These are phyloP conservation scores for Chironomus tentans DNA, from an alignment of 2,888 invertebrate species.

Conservation along the genomic window DNA sequence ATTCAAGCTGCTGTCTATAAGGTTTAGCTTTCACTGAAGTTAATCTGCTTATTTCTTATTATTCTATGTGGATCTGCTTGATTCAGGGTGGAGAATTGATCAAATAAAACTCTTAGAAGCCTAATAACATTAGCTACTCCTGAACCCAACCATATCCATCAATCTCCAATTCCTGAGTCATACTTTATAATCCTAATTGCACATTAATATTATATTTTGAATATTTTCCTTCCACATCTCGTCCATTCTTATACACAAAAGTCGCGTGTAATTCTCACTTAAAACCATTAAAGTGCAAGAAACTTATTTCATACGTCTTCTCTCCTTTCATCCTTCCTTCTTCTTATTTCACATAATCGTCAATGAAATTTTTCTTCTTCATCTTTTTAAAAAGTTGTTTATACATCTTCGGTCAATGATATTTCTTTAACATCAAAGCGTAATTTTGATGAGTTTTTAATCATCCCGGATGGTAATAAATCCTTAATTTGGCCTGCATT, in stretches of 20 bases:
- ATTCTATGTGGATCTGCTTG: too few relatives aligned
- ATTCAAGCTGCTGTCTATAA: too few relatives aligned
- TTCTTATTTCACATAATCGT: not conserved
- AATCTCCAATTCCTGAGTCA: too few relatives aligned
- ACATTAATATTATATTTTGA: not conserved
- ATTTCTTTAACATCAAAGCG: constrained; percentile 23
- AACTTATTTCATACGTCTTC: too few relatives aligned
- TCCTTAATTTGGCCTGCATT: constrained; percentile 15
- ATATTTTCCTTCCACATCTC: not conserved
- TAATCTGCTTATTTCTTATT: too few relatives aligned
- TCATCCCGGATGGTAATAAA: constrained; percentile 14
- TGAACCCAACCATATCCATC: too few relatives aligned
- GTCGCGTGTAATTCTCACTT: too few relatives aligned
- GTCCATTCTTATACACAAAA: not conserved
- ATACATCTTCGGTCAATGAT: constrained; percentile 17
- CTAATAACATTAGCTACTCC: too few relatives aligned
- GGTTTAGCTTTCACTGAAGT: too few relatives aligned
- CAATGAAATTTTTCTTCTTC: not conserved
- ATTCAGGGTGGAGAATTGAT: too few relatives aligned
- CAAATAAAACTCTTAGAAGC: too few relatives aligned
- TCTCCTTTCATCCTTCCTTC: not conserved
- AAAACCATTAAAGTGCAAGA: too few relatives aligned
- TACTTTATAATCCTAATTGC: not conserved
- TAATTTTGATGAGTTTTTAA: constrained; percentile 21
- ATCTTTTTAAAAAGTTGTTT: not conserved